Percentiles rank a stretch among this genome's conserved stretches.
These are phyloP conservation scores for Chauna torquata DNA, from an alignment of 2,113 vertebrate genomes.

Conservation along the genomic window DNA sequence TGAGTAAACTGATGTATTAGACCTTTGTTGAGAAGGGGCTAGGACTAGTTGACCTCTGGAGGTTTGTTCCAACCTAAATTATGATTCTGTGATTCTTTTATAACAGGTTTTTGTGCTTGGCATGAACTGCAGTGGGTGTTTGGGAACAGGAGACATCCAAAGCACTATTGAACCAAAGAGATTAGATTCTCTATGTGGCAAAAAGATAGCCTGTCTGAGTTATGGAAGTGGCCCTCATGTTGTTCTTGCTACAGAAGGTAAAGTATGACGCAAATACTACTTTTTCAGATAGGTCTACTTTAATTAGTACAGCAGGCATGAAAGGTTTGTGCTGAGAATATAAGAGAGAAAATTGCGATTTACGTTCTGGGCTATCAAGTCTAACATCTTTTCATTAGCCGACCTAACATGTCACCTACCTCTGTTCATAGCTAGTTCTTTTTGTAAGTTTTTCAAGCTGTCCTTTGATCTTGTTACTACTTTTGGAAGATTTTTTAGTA, in stretches of 20 bases:
- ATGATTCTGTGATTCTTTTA: conserved; percentile 28
- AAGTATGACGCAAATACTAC: background rate
- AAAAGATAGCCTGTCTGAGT: conserved; percentile 93
- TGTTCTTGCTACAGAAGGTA: conserved; percentile 92
- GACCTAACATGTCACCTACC: background rate
- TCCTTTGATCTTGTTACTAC: background rate
- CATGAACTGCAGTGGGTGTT: conserved; percentile 94
- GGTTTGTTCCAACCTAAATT: background rate
- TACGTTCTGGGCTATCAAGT: background rate
- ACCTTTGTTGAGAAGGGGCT: background rate
- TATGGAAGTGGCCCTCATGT: conserved; percentile 97
- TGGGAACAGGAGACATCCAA: conserved; percentile 92
- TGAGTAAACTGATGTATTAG: background rate
- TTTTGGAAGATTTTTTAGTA: background rate
- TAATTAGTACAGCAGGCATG: background rate
- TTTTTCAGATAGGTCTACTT: background rate
- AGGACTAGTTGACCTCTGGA: background rate
- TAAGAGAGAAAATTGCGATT: background rate
- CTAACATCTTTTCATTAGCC: background rate
- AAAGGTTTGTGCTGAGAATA: background rate
- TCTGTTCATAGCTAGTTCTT: background rate
- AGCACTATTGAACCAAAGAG: conserved; percentile 92
- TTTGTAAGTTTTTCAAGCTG: background rate
- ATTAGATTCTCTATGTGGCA: conserved; percentile 89
- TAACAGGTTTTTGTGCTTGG: conserved; percentile 93